Evolutionary conservation across 2,113 vertebrate genomes (phyloP).

Genomic region (Centropus unirufus): DNA sequence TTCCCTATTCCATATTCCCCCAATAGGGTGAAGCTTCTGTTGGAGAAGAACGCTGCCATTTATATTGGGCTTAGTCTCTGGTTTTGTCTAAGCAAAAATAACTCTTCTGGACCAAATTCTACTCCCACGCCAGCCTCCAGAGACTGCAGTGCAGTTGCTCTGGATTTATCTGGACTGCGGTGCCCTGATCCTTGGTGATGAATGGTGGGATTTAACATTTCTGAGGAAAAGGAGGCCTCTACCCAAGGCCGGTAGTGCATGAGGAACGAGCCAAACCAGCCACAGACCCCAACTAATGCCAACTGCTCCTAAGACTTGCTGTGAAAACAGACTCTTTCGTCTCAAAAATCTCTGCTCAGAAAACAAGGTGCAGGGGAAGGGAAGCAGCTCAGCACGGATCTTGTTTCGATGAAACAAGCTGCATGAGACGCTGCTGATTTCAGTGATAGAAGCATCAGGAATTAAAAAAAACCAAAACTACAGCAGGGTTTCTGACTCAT

Average conservation of each 20-base stretch:
- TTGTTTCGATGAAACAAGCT: neutral
- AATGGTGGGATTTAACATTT: neutral
- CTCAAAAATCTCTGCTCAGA: neutral
- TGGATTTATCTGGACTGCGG: neutral
- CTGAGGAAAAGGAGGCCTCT: neutral
- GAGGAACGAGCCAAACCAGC: neutral
- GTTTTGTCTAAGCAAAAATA: neutral
- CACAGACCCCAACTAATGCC: rapidly evolving
- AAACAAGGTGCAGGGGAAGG: neutral
- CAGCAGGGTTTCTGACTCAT: neutral
- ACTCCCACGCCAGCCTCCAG: neutral
- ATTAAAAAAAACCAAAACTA: neutral
- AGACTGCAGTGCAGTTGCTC: neutral
- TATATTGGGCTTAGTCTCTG: neutral
- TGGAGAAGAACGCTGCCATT: neutral
- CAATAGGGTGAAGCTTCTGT: neutral
- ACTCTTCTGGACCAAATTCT: neutral
- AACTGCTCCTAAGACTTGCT: rapidly evolving
- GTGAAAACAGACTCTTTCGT: neutral
- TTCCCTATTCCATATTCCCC: too few species aligned
- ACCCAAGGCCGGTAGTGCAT: rapidly evolving
- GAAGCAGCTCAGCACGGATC: neutral
- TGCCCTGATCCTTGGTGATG: neutral
- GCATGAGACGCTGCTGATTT: neutral
- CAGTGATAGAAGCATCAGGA: neutral